Base-by-base conservation (phyloP, 2,888 invertebrate genomes). In the Auanema freiburgensis region DNA sequence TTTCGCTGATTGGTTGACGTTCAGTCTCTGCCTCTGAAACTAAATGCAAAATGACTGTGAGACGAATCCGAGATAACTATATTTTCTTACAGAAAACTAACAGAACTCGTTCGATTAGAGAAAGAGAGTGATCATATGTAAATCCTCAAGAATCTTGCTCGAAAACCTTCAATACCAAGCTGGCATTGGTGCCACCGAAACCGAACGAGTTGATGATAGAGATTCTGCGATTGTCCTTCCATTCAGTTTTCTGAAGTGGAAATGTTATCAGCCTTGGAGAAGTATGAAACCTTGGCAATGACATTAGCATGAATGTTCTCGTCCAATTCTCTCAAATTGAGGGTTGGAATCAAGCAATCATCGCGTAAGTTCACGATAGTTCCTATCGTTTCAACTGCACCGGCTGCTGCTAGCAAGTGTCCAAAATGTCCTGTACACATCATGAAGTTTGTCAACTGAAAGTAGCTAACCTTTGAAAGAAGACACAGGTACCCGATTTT, bases 191-290 rank as follows among this genome's bases (percentile, higher is more conserved):
- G 50, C 97, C 97, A 60, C 98, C 97, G 88, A 98, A 98, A 5
- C 97, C 98, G 88, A 98, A 97, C 0, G 97, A 94, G 86, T 98
- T 98, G 85, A 93, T 94, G 57, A 98, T 85, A 16, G 93, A 94
- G 8, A 73, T 63, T 50, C 68, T 59, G 2, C 57, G 24, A 5
- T 61, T 53, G 12, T 44, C 54, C 21, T 85, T 80, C 92, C 92
- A 92, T 68, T 69, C 58, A 24, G 87, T 87, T 63, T 87, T 84
- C 5, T 33, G 33, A 41, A 25, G 42, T 4, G 10, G 6, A 18
- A 40, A 18, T 51, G 43, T 40, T 12, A 50, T n/a, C 18, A 52
- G 16, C 4, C 18, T 18, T 18, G 4, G 3, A 3, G 21, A 46
- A 3, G 16, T 46, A 3, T 5, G 4, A 18, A 21, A 16, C 16